Evolutionary conservation across 2,888 invertebrate genomes (phyloP).

Genomic region (Lucinisca nassula): DNA sequence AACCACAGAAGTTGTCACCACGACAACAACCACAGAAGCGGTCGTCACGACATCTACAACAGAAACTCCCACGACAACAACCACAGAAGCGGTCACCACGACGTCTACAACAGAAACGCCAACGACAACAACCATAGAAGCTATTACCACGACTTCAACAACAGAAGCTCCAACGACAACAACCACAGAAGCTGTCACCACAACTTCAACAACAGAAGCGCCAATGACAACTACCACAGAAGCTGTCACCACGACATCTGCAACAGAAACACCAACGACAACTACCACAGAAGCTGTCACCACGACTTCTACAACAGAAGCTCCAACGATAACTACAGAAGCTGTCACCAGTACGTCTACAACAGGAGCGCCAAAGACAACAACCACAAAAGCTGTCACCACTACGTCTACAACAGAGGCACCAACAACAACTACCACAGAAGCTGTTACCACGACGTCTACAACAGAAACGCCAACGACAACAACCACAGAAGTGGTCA

Average conservation of each 20-base stretch:
- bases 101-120: background rate
- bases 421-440: background rate
- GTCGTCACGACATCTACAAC: too few species aligned
- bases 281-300: background rate
- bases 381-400: too few species aligned
- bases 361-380: background rate
- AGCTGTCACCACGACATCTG: too few species aligned
- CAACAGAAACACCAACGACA: background rate
- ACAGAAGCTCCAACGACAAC: background rate
- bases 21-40: too few species aligned
- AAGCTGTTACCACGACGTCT: background rate
- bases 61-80: too few species aligned
- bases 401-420: background rate
- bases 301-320: too few species aligned
- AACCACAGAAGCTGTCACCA: background rate
- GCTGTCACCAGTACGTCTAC: background rate
- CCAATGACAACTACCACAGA: background rate
- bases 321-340: background rate
- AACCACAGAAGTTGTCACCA: background rate
- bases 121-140: background rate
- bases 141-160: background rate
- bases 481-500: background rate
- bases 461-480: background rate
- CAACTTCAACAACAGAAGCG: background rate
- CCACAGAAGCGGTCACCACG: too few species aligned